These are phyloP conservation scores for Aeoliscus strigatus DNA, from an alignment of 2,797 vertebrate genomes.

Conservation along the genomic window DNA sequence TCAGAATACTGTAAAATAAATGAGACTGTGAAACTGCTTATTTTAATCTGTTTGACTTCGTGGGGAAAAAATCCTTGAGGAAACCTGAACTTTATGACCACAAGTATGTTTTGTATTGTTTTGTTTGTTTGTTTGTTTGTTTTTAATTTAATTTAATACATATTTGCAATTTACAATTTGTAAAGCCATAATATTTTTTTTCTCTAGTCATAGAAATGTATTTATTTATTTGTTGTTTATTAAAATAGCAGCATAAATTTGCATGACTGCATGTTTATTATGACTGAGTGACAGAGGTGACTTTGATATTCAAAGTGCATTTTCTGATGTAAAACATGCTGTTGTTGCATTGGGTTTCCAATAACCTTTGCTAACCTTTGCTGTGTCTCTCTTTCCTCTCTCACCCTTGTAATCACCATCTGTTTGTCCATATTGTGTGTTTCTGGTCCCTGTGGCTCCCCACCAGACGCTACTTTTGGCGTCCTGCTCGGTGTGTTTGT, in stretches of 20 bases:
- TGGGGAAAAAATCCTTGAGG: slow-evolving; percentile 16
- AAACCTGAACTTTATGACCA: slow-evolving; percentile 19
- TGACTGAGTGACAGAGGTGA: slow-evolving; percentile 28
- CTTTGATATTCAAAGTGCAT: slow-evolving; percentile 54
- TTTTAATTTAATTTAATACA: slow-evolving; percentile 30
- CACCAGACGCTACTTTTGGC: slow-evolving; percentile 86
- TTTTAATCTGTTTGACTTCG: slow-evolving; percentile 29
- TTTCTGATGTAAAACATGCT: slow-evolving; percentile 23
- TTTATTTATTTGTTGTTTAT: too few species aligned
- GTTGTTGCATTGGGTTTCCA: slow-evolving; percentile 33
- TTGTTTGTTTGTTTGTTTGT: too few species aligned
- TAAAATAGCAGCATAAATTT: slow-evolving; percentile 1
- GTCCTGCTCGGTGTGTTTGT: slow-evolving; percentile 86
- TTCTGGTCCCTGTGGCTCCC: slow-evolving; percentile 43
- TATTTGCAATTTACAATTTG: slow-evolving; percentile 27
- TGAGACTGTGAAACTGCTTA: slow-evolving; percentile 35
- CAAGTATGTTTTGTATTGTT: slow-evolving; percentile 24
- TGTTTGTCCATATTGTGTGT: slow-evolving; percentile 75
- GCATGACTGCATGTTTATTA: slow-evolving; percentile 8
- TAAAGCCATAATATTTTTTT: slow-evolving; percentile 43
- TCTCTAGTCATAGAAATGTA: slow-evolving; percentile 3
- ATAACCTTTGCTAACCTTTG: too few species aligned
- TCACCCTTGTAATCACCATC: slow-evolving; percentile 64
- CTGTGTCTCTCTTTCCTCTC: slow-evolving; percentile 44
- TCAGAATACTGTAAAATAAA: slow-evolving; percentile 52